Percentiles rank a stretch among this genome's conserved stretches.
phyloP scores from a whole-genome alignment of 2,888 invertebrate genomes.

The Rhamnusium bicolor region DNA sequence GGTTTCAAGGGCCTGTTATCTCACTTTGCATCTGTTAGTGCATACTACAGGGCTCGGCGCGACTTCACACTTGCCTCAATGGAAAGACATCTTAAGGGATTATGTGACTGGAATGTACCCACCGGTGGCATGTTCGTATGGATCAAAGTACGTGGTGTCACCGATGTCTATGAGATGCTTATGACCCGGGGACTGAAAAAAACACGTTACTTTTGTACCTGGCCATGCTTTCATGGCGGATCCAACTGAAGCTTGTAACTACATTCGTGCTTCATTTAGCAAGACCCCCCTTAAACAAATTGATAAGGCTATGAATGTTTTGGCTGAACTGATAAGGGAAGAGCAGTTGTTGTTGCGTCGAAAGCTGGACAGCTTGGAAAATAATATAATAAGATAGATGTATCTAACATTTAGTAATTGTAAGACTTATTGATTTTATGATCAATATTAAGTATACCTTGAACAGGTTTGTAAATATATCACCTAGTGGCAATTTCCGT shows the following conservation, averaged over 20 bases:
- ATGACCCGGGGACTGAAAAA: constrained; percentile 78
- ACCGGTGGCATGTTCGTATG: constrained; percentile 86
- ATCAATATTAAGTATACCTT: constrained; percentile 25
- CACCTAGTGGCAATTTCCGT: constrained; percentile 6
- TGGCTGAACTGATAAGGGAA: constrained; percentile 76
- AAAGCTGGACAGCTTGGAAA: constrained; percentile 66
- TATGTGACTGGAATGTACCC: constrained; percentile 80
- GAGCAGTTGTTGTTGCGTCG: constrained; percentile 72
- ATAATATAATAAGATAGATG: constrained; percentile 54
- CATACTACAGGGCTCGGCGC: constrained; percentile 78
- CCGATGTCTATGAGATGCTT: constrained; percentile 83
- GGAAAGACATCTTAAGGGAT: constrained; percentile 75
- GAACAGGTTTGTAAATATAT: constrained; percentile 30
- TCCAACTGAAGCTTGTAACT: constrained; percentile 76
- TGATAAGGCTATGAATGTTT: constrained; percentile 75
- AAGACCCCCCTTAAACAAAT: constrained; percentile 79
- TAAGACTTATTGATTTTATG: constrained; percentile 27
- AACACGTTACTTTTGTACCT: constrained; percentile 81
- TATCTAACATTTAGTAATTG: not conserved
- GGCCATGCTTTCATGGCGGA: constrained; percentile 83
- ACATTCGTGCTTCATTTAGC: constrained; percentile 82
- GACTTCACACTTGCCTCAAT: constrained; percentile 77
- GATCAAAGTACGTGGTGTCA: constrained; percentile 79
- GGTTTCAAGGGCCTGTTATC: constrained; percentile 75
- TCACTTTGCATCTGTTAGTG: constrained; percentile 75